phyloP scores from a whole-genome alignment of 2,113 vertebrate species.

The Bambusicola thoracicus region DNA sequence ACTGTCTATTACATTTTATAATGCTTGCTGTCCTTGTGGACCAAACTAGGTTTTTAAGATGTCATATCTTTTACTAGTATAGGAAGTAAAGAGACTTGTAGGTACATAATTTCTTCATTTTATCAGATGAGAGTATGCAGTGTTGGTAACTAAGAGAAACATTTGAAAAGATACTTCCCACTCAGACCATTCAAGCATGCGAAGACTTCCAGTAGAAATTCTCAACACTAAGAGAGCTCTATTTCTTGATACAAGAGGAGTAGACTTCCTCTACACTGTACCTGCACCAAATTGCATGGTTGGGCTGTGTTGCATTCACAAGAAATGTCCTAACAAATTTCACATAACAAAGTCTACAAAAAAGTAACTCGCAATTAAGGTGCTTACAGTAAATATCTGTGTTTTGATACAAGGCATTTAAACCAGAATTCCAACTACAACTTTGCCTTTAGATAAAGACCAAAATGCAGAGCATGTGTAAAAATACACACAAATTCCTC shows the following conservation, averaged over 20 bases:
- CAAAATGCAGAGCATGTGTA: neutral
- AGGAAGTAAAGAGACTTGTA: neutral
- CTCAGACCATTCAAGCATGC: neutral
- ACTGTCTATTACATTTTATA: neutral
- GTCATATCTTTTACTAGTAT: neutral
- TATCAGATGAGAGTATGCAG: neutral
- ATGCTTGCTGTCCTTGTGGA: neutral
- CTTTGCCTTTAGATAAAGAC: neutral
- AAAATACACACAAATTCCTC: neutral
- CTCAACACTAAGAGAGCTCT: neutral
- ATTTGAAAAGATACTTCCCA: slow-evolving; percentile 16
- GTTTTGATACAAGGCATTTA: neutral
- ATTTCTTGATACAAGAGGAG: neutral
- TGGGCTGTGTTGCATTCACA: neutral
- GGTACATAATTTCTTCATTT: neutral
- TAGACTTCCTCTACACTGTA: neutral
- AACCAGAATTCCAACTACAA: neutral
- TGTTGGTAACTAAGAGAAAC: slow-evolving; percentile 4
- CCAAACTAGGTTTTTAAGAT: neutral
- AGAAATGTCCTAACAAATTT: neutral
- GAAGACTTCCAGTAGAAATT: slow-evolving; percentile 31
- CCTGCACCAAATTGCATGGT: neutral
- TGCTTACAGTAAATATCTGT: neutral
- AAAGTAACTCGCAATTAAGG: neutral
- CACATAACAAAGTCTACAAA: neutral